phyloP scores from a whole-genome alignment of 2,113 vertebrate genomes.

The Stigmatopora argus region DNA sequence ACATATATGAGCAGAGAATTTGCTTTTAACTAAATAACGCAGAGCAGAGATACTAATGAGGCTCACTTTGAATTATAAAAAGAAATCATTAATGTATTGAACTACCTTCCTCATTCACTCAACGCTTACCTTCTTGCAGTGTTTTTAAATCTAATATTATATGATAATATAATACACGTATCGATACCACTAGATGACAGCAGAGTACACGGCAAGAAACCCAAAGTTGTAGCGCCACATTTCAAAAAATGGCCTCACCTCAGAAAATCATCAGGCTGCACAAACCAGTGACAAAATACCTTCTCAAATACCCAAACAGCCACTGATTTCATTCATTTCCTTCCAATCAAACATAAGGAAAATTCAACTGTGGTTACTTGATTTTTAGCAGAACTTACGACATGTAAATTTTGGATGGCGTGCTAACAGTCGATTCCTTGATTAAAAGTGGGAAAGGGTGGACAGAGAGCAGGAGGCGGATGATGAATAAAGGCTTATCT shows the following conservation, averaged over 20 bases:
- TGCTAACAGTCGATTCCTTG: constrained; percentile 6
- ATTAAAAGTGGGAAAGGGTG: constrained; percentile 16
- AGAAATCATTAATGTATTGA: not conserved
- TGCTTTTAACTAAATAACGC: too few species aligned
- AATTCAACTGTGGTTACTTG: not conserved
- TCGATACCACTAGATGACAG: constrained; percentile 59
- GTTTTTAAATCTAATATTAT: not conserved
- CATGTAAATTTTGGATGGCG: not conserved
- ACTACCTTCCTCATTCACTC: not conserved
- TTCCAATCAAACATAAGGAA: too few species aligned
- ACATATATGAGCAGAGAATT: too few species aligned
- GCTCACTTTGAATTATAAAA: too few species aligned
- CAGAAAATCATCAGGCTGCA: not conserved
- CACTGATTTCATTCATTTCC: not conserved
- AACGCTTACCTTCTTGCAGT: not conserved
- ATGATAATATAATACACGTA: not conserved
- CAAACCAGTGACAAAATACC: not conserved
- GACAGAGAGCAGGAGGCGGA: constrained; percentile 32
- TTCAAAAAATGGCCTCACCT: not conserved
- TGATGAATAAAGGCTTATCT: constrained; percentile 54
- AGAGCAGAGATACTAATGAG: too few species aligned
- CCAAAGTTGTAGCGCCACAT: too few species aligned
- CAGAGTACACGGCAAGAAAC: constrained; percentile 44
- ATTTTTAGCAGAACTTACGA: not conserved
- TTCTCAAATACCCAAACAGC: not conserved